Evolutionary conservation across 2,888 invertebrate species (phyloP).

Genomic region (Apodemia hepburni): DNA sequence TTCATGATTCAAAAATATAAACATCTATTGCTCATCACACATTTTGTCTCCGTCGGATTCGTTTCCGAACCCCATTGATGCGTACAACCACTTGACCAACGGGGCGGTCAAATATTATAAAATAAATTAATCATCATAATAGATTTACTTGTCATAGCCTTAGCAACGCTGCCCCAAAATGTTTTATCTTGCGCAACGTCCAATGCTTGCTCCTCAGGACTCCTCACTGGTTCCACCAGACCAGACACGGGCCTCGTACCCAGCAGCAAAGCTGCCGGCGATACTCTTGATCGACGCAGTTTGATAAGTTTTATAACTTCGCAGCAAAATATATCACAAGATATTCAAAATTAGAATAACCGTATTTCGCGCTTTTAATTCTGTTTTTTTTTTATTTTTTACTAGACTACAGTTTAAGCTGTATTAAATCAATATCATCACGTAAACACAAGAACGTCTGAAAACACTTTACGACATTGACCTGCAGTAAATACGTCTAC

Average conservation of each 20-base stretch:
- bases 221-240: conserved; percentile 67
- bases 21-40: no score
- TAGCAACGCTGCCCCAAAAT: conserved; percentile 71
- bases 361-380: not conserved
- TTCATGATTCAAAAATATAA: no score
- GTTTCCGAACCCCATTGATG: no score
- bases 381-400: not conserved
- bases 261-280: conserved; percentile 78
- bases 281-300: conserved; percentile 72
- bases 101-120: no score
- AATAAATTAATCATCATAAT: not conserved
- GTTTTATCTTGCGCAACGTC: conserved; percentile 77
- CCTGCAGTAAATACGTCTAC: conserved; percentile 42
- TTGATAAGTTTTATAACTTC: conserved; percentile 41
- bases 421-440: conserved; percentile 11
- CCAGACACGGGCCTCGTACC: conserved; percentile 78
- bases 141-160: conserved; percentile 60
- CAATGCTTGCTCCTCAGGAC: conserved; percentile 70
- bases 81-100: no score
- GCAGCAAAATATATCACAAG: conserved; percentile 1
- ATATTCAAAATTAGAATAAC: not conserved
- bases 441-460: conserved; percentile 26
- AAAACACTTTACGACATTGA: conserved; percentile 43
- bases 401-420: not conserved
- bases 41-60: no score